phyloP scores from a whole-genome alignment of 2,888 invertebrate genomes.

The Pherbina coryleti region DNA sequence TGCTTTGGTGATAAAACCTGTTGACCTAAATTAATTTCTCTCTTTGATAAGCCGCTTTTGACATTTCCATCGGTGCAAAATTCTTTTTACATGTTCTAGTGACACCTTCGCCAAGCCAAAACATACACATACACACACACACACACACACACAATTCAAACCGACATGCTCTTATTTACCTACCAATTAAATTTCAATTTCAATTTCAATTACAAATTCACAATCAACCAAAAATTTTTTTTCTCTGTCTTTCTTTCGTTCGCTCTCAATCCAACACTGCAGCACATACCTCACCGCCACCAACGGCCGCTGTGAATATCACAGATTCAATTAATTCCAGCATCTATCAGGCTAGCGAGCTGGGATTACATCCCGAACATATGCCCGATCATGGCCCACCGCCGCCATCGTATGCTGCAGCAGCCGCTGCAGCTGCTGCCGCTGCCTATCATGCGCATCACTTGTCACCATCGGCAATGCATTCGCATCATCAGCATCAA shows the following conservation, averaged over 20 bases:
- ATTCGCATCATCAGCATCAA: conserved; percentile 60
- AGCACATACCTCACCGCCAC: conserved; percentile 46
- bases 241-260: neutral
- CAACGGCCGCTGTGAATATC: conserved; percentile 49
- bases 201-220: conserved; percentile 21
- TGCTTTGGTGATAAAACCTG: neutral
- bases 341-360: conserved; percentile 62
- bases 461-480: conserved; percentile 58
- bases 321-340: conserved; percentile 60
- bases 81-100: neutral
- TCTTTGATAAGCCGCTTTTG: neutral
- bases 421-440: conserved; percentile 60
- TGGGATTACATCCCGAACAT: conserved; percentile 62
- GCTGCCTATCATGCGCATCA: conserved; percentile 66
- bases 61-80: neutral
- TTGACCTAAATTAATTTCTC: conserved; percentile 7
- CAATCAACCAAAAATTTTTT: conserved; percentile 6
- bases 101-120: neutral
- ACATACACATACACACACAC: too few species aligned
- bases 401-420: conserved; percentile 62
- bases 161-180: neutral
- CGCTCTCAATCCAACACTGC: neutral
- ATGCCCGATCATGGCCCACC: conserved; percentile 61
- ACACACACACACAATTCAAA: too few species aligned
- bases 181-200: conserved; percentile 35